Conservation (phyloP, 2,888 invertebrate genomes). For the Amphipyra berbera region DNA sequence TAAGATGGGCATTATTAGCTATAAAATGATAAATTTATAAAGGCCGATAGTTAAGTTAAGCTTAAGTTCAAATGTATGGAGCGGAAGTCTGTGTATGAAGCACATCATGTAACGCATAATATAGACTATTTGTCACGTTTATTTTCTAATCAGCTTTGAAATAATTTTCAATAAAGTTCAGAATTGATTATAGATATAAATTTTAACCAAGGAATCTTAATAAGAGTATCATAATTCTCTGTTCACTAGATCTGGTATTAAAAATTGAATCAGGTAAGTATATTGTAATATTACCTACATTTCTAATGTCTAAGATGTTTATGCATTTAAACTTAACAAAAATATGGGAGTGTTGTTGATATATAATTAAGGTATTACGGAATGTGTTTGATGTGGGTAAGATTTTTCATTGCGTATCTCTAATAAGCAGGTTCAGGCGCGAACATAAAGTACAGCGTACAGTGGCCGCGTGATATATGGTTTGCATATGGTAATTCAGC, state of each 20-base stretch:
- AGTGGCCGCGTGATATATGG: constrained; percentile 48
- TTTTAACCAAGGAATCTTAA: not conserved
- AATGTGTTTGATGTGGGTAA: too few relatives aligned
- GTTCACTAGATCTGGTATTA: not conserved
- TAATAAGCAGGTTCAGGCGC: constrained; percentile 12
- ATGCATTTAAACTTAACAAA: too few relatives aligned
- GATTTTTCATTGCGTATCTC: constrained; percentile 9
- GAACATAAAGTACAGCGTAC: constrained; percentile 31
- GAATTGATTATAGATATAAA: constrained; percentile 22
- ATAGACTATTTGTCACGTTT: constrained; percentile 30
- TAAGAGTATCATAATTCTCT: not conserved
- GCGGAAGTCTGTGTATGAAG: constrained; percentile 56
- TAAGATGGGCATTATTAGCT: constrained; percentile 56
- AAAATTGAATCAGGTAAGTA: too few relatives aligned
- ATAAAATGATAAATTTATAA: constrained; percentile 64
- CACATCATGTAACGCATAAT: constrained; percentile 16
- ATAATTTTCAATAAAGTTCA: constrained; percentile 18
- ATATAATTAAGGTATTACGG: too few relatives aligned
- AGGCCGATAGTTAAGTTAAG: constrained; percentile 39
- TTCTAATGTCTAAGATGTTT: too few relatives aligned
- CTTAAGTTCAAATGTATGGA: constrained; percentile 61
- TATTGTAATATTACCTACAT: too few relatives aligned
- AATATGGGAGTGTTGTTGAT: too few relatives aligned
- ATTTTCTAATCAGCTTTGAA: constrained; percentile 30
- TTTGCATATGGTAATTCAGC: constrained; percentile 71